phyloP scores from a whole-genome alignment of 92 coral and sea anemone genomes.

The Micromussa lordhowensis region DNA sequence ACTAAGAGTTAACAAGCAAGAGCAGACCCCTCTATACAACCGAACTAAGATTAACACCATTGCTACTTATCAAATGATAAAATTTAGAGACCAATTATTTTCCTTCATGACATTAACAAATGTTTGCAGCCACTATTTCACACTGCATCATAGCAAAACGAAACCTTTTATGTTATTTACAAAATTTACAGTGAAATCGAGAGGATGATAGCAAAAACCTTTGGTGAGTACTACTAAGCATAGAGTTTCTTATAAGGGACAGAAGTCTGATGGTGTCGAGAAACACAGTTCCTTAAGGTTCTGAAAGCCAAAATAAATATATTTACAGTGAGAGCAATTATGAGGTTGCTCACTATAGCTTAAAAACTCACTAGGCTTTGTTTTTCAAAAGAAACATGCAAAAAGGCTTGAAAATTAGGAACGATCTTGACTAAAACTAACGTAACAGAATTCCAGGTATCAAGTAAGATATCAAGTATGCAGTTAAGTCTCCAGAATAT shows the following conservation, averaged over 20 bases:
- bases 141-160: background rate
- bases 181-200: slow-evolving; percentile 22
- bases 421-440: background rate
- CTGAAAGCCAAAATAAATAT: slow-evolving; percentile 33
- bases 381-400: background rate
- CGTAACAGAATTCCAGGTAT: background rate
- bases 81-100: background rate
- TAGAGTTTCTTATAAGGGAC: background rate
- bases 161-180: slow-evolving; percentile 16
- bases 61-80: background rate
- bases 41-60: background rate
- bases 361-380: background rate
- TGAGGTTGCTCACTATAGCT: slow-evolving; percentile 3
- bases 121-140: background rate
- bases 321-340: slow-evolving; percentile 8
- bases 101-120: background rate
- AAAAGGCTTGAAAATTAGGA: background rate
- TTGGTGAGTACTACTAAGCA: background rate
- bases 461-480: background rate
- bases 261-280: background rate
- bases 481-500: background rate
- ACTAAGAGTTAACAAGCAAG: background rate
- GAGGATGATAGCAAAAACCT: background rate
- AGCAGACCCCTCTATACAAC: background rate
- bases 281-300: background rate